Evolutionary conservation across 2,888 invertebrate genomes (phyloP), one percentile per base, ranked within the genome.

Genomic region (Drosophila subquinaria): DNA sequence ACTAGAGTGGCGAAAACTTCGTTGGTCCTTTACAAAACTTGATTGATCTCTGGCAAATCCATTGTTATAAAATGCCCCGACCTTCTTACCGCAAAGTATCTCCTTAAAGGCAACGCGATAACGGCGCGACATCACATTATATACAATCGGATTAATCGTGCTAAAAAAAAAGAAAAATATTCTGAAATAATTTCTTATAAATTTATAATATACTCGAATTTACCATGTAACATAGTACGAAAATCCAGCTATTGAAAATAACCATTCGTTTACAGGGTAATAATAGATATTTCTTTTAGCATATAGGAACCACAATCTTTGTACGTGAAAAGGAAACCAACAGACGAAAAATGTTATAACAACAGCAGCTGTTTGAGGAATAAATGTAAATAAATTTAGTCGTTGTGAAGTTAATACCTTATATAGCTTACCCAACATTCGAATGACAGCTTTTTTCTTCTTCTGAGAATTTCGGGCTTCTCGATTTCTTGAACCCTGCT

Each of bases 291-390:
- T 94, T 23, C 95, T 92, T 73, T 94, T 94, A 33, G 95, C 96
- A 92, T 97, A 96, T 81, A 97, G 94, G 91, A 96, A 97, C 92
- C 97, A 95, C 60, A 98, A 94, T 6, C 98, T 94, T 93, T 98
- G 98, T 73, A 97, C 95, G 93, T 98, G 98, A 94, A 98, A 98
- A 33, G 98, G 98, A 0, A 98, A 97, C 98, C 98, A 98, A 93
- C 98, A 98, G 11, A 98, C 94, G 94, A 98, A 98, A 94, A 98
- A 98, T 36, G 97, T 96, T 8, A 98, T 94, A 60, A 98, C 98
- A 23, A 98, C 98, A 3, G 97, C 97, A 80, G 97, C 98, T 98
- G 42, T 68, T 50, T 36, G 11, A 2, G 1, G 1, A 23, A n/a
- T 3, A 23, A 4, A 11, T 9, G 20, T 23, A 6, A 20, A 10